Evolutionary conservation across 2,797 vertebrate species (phyloP).

Genomic region (Xenopus petersii): DNA sequence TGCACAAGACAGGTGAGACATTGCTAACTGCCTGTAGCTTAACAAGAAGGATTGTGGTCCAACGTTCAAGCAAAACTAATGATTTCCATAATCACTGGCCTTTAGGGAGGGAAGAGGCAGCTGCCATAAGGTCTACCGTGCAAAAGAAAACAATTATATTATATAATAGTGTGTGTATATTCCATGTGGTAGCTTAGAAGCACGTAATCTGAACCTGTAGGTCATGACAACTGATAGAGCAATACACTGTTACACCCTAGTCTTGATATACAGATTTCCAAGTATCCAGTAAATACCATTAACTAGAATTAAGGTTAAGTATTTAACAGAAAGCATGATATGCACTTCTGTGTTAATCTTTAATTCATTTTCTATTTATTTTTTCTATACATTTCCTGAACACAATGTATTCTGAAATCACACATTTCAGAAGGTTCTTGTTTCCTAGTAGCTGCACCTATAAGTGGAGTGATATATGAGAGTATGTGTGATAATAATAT

Average conservation of each 20-base stretch:
- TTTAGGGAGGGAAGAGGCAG: slow-evolving; percentile 13
- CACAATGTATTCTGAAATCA: no score
- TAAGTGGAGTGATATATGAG: no score
- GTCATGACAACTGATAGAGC: slow-evolving; percentile 7
- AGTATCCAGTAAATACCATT: neutral
- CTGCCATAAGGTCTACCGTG: slow-evolving; percentile 24
- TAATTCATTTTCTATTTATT: no score
- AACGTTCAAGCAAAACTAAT: slow-evolving; percentile 16
- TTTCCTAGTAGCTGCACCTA: no score
- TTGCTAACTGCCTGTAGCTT: neutral
- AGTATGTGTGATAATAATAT: no score
- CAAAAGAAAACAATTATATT: slow-evolving; percentile 20
- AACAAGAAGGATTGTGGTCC: neutral
- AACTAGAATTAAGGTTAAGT: neutral
- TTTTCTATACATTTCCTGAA: no score
- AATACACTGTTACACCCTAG: neutral
- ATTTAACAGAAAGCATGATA: no score
- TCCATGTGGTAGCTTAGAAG: slow-evolving; percentile 3
- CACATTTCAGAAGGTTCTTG: no score
- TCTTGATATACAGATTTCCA: neutral
- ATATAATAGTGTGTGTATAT: slow-evolving; percentile 24
- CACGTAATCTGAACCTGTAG: slow-evolving; percentile 18
- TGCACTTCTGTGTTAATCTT: no score
- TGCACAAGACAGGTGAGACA: no score
- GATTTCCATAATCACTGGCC: slow-evolving; percentile 14